Evolutionary conservation across 2,113 vertebrate genomes (phyloP).

Genomic region (Chloebia gouldiae): DNA sequence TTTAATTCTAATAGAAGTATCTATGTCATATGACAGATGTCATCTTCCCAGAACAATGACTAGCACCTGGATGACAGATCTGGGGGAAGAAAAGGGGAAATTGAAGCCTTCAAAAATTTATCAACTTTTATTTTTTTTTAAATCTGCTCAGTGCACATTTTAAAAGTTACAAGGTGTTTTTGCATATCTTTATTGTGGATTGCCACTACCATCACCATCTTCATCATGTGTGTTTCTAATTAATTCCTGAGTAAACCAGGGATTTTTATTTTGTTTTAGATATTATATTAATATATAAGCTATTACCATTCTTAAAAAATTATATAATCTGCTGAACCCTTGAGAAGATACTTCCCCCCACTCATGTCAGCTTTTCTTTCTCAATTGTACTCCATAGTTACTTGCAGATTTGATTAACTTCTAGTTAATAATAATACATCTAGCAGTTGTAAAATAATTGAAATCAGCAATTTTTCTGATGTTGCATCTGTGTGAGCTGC

Average conservation of each 20-base stretch:
- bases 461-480: constrained; percentile 40
- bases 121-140: not conserved
- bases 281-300: not conserved
- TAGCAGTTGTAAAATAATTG: not conserved
- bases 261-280: not conserved
- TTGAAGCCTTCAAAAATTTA: not conserved
- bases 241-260: not conserved
- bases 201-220: not conserved
- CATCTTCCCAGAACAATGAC: not conserved
- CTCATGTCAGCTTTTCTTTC: not conserved
- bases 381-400: not conserved
- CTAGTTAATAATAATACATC: not conserved
- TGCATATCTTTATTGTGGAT: not conserved
- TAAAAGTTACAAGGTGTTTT: not conserved
- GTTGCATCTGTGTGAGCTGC: not conserved
- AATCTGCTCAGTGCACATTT: not conserved
- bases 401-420: constrained; percentile 46
- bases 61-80: not conserved
- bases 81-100: not conserved
- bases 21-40: not conserved
- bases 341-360: not conserved
- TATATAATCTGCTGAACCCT: not conserved
- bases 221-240: not conserved
- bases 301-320: not conserved
- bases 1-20: not conserved